A percentile compares a stretch with the other conserved stretches of the same genome.
Conservation (phyloP, 2,113 vertebrate genomes). For the Crotophaga sulcirostris region DNA sequence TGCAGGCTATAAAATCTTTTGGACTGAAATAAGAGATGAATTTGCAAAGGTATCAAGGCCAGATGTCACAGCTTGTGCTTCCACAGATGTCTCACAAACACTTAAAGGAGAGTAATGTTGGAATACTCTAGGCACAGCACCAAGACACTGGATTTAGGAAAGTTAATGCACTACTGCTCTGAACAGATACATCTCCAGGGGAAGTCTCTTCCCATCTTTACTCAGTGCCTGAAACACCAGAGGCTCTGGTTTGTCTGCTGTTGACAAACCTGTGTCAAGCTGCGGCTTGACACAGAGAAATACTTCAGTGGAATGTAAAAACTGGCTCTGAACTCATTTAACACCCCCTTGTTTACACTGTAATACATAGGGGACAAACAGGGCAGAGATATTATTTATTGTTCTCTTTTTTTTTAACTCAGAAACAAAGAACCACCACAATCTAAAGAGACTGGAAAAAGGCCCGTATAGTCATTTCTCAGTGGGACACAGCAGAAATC, state of each 20-base stretch:
- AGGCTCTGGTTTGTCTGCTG: not conserved
- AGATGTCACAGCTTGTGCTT: not conserved
- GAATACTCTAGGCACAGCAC: not conserved
- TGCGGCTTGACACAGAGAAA: not conserved
- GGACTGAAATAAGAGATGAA: not conserved
- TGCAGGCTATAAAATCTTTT: not conserved
- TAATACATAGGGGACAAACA: not conserved
- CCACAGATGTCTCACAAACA: not conserved
- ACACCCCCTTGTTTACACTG: not conserved
- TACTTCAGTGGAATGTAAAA: not conserved
- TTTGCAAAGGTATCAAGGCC: not conserved
- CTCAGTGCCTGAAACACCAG: not conserved
- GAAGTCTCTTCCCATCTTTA: not conserved
- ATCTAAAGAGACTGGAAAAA: not conserved
- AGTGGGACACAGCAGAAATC: not conserved
- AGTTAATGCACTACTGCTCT: not conserved
- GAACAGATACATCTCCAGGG: not conserved
- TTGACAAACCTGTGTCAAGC: too few species aligned
- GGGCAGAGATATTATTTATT: not conserved
- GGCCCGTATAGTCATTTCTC: not conserved
- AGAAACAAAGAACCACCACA: not conserved
- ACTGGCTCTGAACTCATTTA: not conserved
- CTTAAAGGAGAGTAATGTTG: not conserved
- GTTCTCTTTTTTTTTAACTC: not conserved
- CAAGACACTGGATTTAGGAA: not conserved